Evolutionary conservation across 1,140 invertebrate species (phyloP), one percentile per base, ranked within the genome.

Genomic region (Papilio polytes): DNA sequence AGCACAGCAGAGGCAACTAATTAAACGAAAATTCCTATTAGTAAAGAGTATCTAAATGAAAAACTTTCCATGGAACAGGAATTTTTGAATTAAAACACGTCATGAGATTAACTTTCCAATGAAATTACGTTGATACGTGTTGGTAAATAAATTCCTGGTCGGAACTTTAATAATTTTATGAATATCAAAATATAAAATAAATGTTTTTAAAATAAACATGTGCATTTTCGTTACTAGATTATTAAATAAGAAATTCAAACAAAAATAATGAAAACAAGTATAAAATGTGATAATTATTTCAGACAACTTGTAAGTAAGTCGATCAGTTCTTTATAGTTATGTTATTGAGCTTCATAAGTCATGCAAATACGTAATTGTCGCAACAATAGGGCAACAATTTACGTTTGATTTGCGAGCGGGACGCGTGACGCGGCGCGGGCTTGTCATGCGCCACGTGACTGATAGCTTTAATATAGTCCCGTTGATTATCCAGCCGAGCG

Each of bases 401-500:
- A 87, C 84, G 87, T 89, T 91, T 87, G 89, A 91, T 92, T 87
- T 88, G 87, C 84, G 85, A 89, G 86, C 85, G 85, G 82, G 74
- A 63, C 82, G 82, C 84, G 83, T 91, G 90, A 91, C 88, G 88
- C 89, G 88, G 90, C 87, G 85, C 83, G 82, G 87, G 83, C 84
- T 85, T 88, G 91, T 90, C 89, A 92, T 88, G 88, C 89, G 88
- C 87, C 88, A 87, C 86, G 88, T 92, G 92, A 94, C 87, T 91
- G 92, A 94, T 92, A 94, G 93, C 89, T 92, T 94, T 92, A 94
- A 94, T 94, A 94, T 89, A 91, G 91, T 91, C 91, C 88, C 88
- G 93, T 91, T 92, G 92, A 94, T 94, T 93, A 92, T 92, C 88
- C 91, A 88, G 84, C 86, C 82, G 87, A 87, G 89, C 89, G 90